Evolutionary conservation across 2,797 vertebrate genomes (phyloP), one percentile per base, ranked within the genome.

Genomic region (Steatocranus sp.): DNA sequence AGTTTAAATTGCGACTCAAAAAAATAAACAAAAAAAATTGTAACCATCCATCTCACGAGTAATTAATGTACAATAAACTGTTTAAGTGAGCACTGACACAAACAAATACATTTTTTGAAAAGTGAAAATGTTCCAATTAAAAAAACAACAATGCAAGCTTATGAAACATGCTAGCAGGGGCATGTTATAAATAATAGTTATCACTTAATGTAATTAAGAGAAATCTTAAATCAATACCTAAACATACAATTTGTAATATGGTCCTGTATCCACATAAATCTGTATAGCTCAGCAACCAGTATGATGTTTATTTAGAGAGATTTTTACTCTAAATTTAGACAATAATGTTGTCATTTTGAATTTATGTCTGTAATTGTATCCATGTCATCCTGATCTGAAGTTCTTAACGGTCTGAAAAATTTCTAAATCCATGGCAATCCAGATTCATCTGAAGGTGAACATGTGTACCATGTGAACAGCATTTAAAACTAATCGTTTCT

Each of bases 121-220:
- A 92, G 88, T 92, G 90, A 94, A 93, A 93, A 92, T 92, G 87
- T 81, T 88, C 76, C 4, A 75, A 75, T 38, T 38, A 5, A 0
- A 32, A 10, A 56, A 11, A 32, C 32, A 32, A n/a, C 6, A 32
- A 81, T 14, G 81, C 43, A 83, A 18, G 11, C 8, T 76, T 51
- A 85, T 70, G 80, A 80, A 82, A 14, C 76, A 81, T 81, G 87
- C 84, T 77, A 61, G 75, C 49, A 88, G 84, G 84, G 78, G 76
- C 81, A 84, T 46, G 14, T 6, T 30, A 14, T 34, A 43, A n/a
- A 82, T 68, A 11, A 2, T 12, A 61, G 49, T 20, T 50, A 50
- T 17, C 11, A 63, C 8, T 48, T 56, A 11, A 32, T 79, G 18
- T 12, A 32, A 77, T 50, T 11, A 48, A 79, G 20, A 73, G 8